Conservation (phyloP, 2,113 vertebrate species). For the Mionectes macconnelli region DNA sequence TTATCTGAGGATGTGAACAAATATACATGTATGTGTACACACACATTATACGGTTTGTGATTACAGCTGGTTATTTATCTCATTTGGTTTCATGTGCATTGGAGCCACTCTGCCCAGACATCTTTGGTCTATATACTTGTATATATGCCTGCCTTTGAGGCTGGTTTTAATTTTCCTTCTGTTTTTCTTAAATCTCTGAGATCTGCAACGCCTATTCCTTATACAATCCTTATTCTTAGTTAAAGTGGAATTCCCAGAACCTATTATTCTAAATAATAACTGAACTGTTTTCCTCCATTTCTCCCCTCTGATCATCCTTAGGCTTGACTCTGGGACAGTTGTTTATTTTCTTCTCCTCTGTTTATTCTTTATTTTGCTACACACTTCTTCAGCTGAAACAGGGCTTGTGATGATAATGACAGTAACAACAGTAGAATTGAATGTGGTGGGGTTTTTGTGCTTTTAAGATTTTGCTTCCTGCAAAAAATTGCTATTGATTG, state of each 20-base stretch:
- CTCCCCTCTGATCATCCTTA: background rate
- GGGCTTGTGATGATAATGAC: background rate
- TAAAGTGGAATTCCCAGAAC: background rate
- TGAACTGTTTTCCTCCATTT: background rate
- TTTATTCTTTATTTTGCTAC: slow-evolving; percentile 6
- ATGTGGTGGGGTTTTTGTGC: background rate
- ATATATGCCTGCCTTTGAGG: background rate
- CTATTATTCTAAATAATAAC: background rate
- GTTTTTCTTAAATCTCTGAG: background rate
- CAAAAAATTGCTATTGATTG: slow-evolving; percentile 57
- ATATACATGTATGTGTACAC: accelerated
- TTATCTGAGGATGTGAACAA: background rate
- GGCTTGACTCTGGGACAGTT: background rate
- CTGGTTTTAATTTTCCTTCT: background rate
- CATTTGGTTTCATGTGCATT: background rate
- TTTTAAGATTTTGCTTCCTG: background rate
- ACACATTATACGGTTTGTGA: accelerated
- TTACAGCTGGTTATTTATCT: background rate
- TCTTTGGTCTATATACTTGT: background rate
- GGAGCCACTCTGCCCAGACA: background rate
- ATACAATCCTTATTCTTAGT: background rate
- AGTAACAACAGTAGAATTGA: background rate
- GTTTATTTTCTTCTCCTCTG: background rate
- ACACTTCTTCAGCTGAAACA: slow-evolving; percentile 2
- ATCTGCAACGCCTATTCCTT: background rate